Percentiles rank a stretch among this genome's conserved stretches.
phyloP scores from a whole-genome alignment of 2,797 vertebrate genomes.

The Ctenopoma kingsleyae region DNA sequence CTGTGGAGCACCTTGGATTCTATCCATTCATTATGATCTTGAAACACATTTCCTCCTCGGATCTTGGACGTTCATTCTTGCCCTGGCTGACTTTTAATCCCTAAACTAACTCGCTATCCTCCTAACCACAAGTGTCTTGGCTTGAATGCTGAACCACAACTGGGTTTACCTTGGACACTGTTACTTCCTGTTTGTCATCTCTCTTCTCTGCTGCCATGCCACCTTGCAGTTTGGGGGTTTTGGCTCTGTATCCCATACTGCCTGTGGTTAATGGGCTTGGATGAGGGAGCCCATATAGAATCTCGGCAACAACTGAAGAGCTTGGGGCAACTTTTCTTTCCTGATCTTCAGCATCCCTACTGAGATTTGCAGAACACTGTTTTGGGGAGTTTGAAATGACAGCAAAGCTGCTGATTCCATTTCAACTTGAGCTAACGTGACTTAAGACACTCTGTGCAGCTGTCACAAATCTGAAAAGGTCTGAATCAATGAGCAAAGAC shows the following conservation, averaged over 20 bases:
- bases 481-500: neutral
- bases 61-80: neutral
- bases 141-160: neutral
- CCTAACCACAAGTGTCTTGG: neutral
- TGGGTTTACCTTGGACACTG: neutral
- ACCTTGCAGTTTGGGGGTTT: neutral
- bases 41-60: neutral
- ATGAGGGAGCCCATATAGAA: neutral
- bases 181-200: neutral
- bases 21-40: neutral
- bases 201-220: neutral
- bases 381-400: neutral
- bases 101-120: neutral
- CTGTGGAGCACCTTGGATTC: neutral
- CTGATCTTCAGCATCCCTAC: neutral
- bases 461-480: constrained; percentile 11
- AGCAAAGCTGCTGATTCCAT: constrained; percentile 18
- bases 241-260: neutral
- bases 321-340: neutral
- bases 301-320: neutral
- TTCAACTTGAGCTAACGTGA: constrained; percentile 11
- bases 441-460: constrained; percentile 11
- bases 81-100: too few species aligned
- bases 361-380: neutral
- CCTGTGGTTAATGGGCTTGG: neutral